Percentiles rank a stretch among this genome's conserved stretches.
Evolutionary conservation across 64 coral and sea anemone species (phyloP).

Genomic region (Hydrozoanthus tunicans): DNA sequence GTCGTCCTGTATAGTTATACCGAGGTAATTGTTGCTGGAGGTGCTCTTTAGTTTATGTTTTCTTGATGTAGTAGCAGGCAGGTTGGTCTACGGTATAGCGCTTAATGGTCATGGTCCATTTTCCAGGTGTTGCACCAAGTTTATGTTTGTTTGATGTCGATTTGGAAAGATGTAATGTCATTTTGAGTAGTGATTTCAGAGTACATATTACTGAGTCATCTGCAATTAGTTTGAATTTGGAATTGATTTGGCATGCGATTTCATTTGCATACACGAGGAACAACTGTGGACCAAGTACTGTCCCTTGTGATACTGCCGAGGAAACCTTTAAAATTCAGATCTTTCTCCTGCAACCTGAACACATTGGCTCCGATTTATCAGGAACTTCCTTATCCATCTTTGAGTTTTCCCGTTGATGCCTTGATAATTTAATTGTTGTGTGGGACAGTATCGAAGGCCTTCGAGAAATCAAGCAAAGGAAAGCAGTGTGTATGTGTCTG

Average conservation of each 20-base stretch:
- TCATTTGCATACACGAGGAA: slow-evolving; percentile 8
- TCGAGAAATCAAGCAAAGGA: slow-evolving; percentile 1
- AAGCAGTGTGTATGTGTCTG: slow-evolving; percentile 24
- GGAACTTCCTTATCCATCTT: slow-evolving; percentile 27
- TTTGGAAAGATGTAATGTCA: slow-evolving; percentile 11
- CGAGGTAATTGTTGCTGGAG: slow-evolving; percentile 6
- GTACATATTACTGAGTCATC: slow-evolving; percentile 13
- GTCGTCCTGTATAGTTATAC: slow-evolving; percentile 39
- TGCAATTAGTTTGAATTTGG: neutral
- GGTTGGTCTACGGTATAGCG: neutral
- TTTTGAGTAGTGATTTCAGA: no score
- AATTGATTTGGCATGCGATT: slow-evolving; percentile 32
- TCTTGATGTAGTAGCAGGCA: slow-evolving; percentile 1
- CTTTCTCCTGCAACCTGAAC: slow-evolving; percentile 32
- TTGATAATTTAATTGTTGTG: slow-evolving; percentile 13
- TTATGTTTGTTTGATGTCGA: neutral
- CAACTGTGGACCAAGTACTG: neutral
- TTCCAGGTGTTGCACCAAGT: no score
- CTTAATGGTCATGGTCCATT: neutral
- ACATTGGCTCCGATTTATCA: slow-evolving; percentile 39
- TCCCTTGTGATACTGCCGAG: slow-evolving; percentile 36
- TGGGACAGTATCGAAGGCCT: slow-evolving; percentile 16
- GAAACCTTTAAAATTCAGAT: slow-evolving; percentile 17
- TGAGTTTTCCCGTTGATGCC: slow-evolving; percentile 16
- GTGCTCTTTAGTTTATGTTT: slow-evolving; percentile 6